These are phyloP conservation scores for Notocelia uddmanniana DNA, from an alignment of 2,888 invertebrate genomes.

Conservation along the genomic window DNA sequence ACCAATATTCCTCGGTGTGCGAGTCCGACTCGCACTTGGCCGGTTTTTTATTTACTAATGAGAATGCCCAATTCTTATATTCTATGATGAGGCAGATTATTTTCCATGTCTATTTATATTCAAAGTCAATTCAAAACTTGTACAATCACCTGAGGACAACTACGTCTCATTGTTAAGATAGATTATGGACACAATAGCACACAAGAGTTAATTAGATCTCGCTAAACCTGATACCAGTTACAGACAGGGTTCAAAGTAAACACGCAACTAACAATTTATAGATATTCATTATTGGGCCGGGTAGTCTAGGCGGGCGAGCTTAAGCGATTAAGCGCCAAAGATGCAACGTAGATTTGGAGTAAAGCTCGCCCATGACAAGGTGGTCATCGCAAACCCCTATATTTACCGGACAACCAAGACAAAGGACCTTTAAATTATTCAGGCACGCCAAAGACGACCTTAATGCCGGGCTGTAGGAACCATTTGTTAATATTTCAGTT, in stretches of 20 bases:
- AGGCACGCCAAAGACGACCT: slow-evolving; percentile 77
- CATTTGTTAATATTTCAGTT: slow-evolving; percentile 81
- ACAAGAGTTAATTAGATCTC: slow-evolving; percentile 6
- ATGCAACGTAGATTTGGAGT: slow-evolving; percentile 83
- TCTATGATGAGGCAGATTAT: too few relatives aligned
- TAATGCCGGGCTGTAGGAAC: slow-evolving; percentile 69
- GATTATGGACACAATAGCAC: not conserved
- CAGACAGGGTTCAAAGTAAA: slow-evolving; percentile 23
- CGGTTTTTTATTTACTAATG: too few relatives aligned
- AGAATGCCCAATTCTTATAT: too few relatives aligned
- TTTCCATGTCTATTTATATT: too few relatives aligned
- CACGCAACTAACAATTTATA: slow-evolving; percentile 53
- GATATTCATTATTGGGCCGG: slow-evolving; percentile 75
- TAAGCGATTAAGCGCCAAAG: slow-evolving; percentile 80
- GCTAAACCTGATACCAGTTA: not conserved
- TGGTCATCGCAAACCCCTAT: slow-evolving; percentile 83
- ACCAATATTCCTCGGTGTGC: too few relatives aligned
- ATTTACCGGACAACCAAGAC: slow-evolving; percentile 82
- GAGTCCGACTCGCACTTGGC: too few relatives aligned
- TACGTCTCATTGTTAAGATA: not conserved
- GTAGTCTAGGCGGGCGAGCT: slow-evolving; percentile 66
- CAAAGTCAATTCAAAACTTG: too few relatives aligned
- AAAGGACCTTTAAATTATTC: slow-evolving; percentile 83
- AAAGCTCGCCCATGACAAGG: slow-evolving; percentile 83
- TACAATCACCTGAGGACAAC: too few relatives aligned